Evolutionary conservation across 2,113 vertebrate species (phyloP).

Genomic region (Isurus oxyrinchus): DNA sequence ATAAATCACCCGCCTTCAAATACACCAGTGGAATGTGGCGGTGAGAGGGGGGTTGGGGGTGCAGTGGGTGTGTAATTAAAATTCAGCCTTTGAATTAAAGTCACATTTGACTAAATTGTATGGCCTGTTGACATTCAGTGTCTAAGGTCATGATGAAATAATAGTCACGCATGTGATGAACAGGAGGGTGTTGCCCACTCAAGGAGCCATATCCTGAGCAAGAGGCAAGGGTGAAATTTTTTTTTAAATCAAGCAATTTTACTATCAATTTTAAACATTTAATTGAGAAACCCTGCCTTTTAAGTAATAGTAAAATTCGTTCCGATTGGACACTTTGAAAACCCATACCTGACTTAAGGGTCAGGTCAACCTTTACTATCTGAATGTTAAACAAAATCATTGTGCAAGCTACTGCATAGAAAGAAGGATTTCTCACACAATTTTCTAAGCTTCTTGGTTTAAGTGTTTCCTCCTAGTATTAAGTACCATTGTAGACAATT

Average conservation of each 20-base stretch:
- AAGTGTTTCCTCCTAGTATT: constrained; percentile 1
- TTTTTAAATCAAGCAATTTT: neutral
- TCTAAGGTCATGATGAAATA: neutral
- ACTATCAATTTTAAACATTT: neutral
- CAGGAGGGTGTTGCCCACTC: neutral
- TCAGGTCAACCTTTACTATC: constrained; percentile 1
- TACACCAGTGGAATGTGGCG: too few species aligned
- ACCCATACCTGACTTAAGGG: neutral
- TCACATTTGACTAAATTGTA: neutral
- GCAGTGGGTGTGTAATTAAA: too few species aligned
- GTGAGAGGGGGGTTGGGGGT: too few species aligned
- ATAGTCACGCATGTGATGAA: neutral
- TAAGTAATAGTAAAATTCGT: neutral
- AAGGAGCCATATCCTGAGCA: neutral
- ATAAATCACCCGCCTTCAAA: too few species aligned
- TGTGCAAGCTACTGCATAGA: neutral
- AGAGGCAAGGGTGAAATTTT: neutral
- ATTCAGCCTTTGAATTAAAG: neutral
- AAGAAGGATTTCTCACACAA: constrained; percentile 2
- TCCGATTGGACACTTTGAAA: constrained; percentile 17
- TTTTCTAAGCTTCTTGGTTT: neutral
- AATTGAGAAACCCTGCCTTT: neutral
- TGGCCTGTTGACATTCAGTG: neutral
- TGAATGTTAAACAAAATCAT: constrained; percentile 2
- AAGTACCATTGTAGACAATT: constrained; percentile 15